phyloP scores from a whole-genome alignment of 2,797 vertebrate genomes.

The Psittacula derbiana region DNA sequence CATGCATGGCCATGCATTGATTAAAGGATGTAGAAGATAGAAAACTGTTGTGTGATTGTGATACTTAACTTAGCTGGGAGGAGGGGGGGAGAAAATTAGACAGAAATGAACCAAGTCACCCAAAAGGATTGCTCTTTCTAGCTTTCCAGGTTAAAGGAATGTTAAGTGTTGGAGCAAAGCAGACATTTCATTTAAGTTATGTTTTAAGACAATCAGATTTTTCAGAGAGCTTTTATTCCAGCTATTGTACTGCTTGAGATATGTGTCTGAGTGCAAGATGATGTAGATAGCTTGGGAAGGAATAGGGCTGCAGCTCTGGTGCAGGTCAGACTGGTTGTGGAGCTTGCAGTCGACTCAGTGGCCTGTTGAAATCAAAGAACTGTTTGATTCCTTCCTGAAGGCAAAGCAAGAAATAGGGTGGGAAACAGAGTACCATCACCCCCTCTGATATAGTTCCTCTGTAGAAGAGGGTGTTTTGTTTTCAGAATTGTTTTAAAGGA shows the following conservation, averaged over 20 bases:
- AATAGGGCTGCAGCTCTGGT: background rate
- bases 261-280: background rate
- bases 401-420: background rate
- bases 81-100: background rate
- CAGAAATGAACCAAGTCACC: background rate
- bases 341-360: fast-evolving
- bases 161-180: background rate
- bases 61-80: background rate
- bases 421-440: background rate
- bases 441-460: background rate
- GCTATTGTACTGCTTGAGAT: background rate
- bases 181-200: background rate
- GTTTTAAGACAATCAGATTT: background rate
- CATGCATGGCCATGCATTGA: background rate
- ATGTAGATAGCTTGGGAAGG: background rate
- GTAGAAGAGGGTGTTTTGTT: background rate
- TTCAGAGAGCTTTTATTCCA: background rate
- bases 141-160: background rate
- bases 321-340: background rate
- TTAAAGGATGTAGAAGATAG: background rate
- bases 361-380: background rate
- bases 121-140: background rate
- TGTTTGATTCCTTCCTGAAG: background rate
- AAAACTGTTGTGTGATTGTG: background rate
- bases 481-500: background rate